Percentiles rank a stretch among this genome's conserved stretches.
Evolutionary conservation across 2,888 invertebrate species (phyloP).

Genomic region (Archips xylosteana): DNA sequence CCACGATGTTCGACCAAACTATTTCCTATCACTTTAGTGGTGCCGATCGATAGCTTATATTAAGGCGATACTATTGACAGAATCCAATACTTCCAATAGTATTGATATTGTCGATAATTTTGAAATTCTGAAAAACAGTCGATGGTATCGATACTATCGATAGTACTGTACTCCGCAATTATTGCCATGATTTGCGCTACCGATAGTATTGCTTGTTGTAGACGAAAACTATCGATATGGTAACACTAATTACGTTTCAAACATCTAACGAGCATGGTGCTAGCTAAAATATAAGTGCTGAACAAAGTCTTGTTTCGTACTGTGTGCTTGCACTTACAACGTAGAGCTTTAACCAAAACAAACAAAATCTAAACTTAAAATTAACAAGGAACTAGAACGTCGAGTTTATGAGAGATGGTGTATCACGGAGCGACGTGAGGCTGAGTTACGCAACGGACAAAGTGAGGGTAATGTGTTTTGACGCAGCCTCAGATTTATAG

Average conservation of each 20-base stretch:
- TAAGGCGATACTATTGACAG: no score
- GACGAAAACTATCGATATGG: no score
- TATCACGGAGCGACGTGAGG: slow-evolving; percentile 29
- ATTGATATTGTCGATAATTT: no score
- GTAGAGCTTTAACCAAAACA: slow-evolving; percentile 30
- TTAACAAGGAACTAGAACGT: slow-evolving; percentile 40
- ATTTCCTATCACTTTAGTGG: no score
- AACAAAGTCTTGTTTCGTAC: slow-evolving; percentile 10
- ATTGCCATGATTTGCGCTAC: no score
- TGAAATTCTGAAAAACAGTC: no score
- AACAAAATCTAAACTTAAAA: slow-evolving; percentile 42
- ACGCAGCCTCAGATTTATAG: slow-evolving; percentile 44
- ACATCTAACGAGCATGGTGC: not conserved
- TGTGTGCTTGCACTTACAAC: slow-evolving; percentile 16
- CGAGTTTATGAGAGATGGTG: slow-evolving; percentile 37
- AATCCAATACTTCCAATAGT: no score
- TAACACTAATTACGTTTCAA: not conserved
- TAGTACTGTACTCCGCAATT: no score
- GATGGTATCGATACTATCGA: no score
- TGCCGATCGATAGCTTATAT: no score
- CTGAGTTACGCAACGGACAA: slow-evolving; percentile 49
- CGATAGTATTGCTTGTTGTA: no score
- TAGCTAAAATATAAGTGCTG: not conserved
- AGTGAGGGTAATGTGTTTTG: slow-evolving; percentile 57
- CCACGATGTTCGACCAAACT: no score